Evolutionary conservation across 2,888 invertebrate species (phyloP), one percentile per base, ranked within the genome.

Genomic region (Brassicogethes aeneus): DNA sequence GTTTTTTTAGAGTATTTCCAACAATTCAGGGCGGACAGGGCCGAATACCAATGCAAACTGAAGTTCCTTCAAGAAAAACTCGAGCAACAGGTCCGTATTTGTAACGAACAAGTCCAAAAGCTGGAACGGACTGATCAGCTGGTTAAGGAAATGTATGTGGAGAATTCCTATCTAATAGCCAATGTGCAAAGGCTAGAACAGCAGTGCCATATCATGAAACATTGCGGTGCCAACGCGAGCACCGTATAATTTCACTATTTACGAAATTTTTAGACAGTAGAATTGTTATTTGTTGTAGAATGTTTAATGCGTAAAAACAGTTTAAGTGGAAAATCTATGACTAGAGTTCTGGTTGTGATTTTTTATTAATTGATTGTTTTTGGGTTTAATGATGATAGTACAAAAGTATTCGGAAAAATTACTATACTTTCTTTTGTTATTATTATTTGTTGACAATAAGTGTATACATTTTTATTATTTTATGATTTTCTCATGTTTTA

Each of bases 81-180:
- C 10, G 72, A 75, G 36, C 69, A 74, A 41, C 75, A 77, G 53
- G 66, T 73, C 34, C 58, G 70, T 45, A 62, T 72, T 32, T 72
- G 70, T 53, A 71, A 71, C 48, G 74, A 76, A 46, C 72, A 82
- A 68, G 69, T 75, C 39, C 81, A 85, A 57, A 79, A 82, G 49
- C 71, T 88, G 42, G 76, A 81, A 30, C 76, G 77, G 57, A 80
- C 85, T 12, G 89, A 89, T 65, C 64, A 83, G 55, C 71, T 88
- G 34, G 82, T 86, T 15, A 85, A 86, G 69, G 88, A 89, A 59
- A 72, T 91, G 45, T 90, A 83, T 68, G 77, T 88, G 37, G 89
- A 90, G 69, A 90, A 90, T 70, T 82, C 88, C 39, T 82, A 84
- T 64, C 73, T 90, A 43, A 73, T 79, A 43, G 80, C 80, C 14